These are phyloP conservation scores for Agriotes lineatus DNA, from an alignment of 2,888 invertebrate species.

Conservation along the genomic window DNA sequence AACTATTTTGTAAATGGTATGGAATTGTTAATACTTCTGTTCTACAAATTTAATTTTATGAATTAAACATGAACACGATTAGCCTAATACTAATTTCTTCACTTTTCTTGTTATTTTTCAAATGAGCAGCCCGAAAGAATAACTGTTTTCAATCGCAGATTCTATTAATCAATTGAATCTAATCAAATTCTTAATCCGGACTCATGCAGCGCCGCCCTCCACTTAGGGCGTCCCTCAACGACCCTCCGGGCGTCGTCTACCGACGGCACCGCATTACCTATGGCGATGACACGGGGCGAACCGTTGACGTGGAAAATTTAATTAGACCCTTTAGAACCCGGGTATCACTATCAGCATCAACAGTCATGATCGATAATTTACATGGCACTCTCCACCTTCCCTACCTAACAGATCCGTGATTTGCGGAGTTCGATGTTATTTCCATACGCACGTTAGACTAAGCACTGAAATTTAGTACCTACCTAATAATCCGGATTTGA, in stretches of 20 bases:
- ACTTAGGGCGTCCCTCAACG: constrained; percentile 17
- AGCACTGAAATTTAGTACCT: too few species aligned
- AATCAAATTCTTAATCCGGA: constrained; percentile 30
- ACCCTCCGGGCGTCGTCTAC: constrained; percentile 11
- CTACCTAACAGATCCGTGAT: constrained; percentile 16
- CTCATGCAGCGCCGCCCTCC: constrained; percentile 1
- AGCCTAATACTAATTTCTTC: too few species aligned
- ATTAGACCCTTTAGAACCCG: constrained; percentile 35
- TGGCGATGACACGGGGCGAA: constrained; percentile 31
- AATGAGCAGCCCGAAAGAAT: not conserved
- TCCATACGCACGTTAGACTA: not conserved
- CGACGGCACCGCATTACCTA: constrained; percentile 22
- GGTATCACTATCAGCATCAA: constrained; percentile 33
- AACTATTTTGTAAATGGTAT: too few species aligned
- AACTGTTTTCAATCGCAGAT: not conserved
- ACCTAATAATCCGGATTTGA: too few species aligned
- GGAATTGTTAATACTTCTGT: too few species aligned
- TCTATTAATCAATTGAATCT: constrained; percentile 26
- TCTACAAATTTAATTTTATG: too few species aligned
- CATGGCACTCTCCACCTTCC: constrained; percentile 21
- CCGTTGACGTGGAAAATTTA: constrained; percentile 39
- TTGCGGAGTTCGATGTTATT: constrained; percentile 4
- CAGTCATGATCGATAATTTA: constrained; percentile 35
- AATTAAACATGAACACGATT: too few species aligned
- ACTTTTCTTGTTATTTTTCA: not conserved